A percentile compares a stretch with the other conserved stretches of the same genome.
Evolutionary conservation across 2,797 vertebrate genomes (phyloP).

Genomic region (Chloroceryle inda): DNA sequence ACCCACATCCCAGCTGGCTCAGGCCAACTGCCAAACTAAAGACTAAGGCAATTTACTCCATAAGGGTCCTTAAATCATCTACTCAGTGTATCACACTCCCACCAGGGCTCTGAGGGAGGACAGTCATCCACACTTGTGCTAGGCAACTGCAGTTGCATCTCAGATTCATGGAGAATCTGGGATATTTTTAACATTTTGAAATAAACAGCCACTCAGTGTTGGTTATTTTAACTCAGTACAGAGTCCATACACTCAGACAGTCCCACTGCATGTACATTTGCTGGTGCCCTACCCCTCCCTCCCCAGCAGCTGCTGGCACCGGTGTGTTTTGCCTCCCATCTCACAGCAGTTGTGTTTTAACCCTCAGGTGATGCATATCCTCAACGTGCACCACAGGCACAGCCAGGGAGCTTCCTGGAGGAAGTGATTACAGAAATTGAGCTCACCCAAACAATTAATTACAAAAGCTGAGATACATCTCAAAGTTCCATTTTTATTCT

Average conservation of each 20-base stretch:
- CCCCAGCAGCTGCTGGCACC: not conserved
- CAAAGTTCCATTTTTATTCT: not conserved
- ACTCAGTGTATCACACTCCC: not conserved
- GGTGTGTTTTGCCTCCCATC: not conserved
- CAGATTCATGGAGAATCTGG: not conserved
- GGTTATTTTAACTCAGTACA: not conserved
- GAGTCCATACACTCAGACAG: not conserved
- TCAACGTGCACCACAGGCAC: not conserved
- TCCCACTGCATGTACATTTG: not conserved
- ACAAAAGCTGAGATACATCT: not conserved
- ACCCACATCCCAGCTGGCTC: not conserved
- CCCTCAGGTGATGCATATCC: not conserved
- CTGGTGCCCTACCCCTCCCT: not conserved
- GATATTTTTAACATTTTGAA: slow-evolving; percentile 51
- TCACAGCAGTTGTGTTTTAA: not conserved
- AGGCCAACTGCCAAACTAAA: not conserved
- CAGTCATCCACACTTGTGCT: slow-evolving; percentile 18
- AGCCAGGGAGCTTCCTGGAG: not conserved
- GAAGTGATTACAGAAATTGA: not conserved
- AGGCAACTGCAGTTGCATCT: slow-evolving; percentile 23
- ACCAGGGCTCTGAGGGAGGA: slow-evolving; percentile 37
- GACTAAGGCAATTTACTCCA: not conserved
- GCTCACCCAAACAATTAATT: not conserved
- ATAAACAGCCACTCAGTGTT: not conserved
- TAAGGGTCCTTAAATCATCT: slow-evolving; percentile 23